A percentile compares a stretch with the other conserved stretches of the same genome.
Conservation (phyloP, 2,797 vertebrate genomes). For the Eleutherodactylus coqui region DNA sequence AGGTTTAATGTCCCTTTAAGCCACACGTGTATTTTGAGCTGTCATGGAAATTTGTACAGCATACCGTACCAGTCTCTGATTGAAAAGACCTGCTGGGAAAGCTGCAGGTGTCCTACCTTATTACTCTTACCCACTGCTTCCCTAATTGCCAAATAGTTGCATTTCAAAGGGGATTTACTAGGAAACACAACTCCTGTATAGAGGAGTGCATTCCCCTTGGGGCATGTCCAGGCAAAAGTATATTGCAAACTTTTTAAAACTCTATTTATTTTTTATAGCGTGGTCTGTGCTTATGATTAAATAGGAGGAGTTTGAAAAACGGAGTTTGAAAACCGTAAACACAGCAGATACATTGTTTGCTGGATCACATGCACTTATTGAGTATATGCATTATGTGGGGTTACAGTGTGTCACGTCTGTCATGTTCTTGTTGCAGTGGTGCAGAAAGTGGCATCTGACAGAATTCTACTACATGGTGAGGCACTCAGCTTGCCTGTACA, state of each 20-base stretch:
- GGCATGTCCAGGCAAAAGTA: not conserved
- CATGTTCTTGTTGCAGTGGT: not conserved
- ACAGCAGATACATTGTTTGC: not conserved
- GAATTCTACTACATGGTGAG: not conserved
- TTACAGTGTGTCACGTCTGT: not conserved
- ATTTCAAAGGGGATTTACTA: constrained; percentile 14
- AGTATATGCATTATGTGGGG: not conserved
- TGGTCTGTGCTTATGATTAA: not conserved
- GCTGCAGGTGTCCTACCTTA: constrained; percentile 21
- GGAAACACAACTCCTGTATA: not conserved
- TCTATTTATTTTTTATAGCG: not conserved
- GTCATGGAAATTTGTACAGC: not conserved
- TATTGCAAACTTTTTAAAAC: not conserved
- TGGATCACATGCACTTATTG: not conserved
- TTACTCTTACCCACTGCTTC: constrained; percentile 16
- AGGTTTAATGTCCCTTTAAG: not conserved
- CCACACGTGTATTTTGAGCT: not conserved
- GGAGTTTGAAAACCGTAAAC: not conserved
- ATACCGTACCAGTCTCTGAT: not conserved
- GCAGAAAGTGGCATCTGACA: not conserved
- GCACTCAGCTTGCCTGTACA: not conserved
- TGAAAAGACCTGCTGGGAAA: constrained; percentile 26
- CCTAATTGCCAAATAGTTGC: constrained; percentile 16
- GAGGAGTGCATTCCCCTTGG: not conserved
- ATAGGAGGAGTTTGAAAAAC: not conserved